Conservation (phyloP, 2,113 vertebrate species). For the Labeo catla region DNA sequence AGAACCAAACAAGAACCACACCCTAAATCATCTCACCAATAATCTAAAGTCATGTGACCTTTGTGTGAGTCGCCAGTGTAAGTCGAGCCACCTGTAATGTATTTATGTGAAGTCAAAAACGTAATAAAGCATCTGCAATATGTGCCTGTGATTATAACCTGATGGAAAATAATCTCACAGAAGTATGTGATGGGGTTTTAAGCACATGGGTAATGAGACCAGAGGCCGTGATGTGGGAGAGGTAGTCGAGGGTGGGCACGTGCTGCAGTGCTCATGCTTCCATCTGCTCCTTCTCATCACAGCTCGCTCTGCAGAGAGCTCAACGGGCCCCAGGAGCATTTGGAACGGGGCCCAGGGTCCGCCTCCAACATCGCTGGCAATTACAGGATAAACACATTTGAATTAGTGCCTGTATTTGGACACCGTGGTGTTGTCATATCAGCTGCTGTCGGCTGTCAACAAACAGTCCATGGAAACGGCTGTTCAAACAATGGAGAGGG, state of each 20-base stretch:
- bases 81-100: neutral
- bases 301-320: conserved; percentile 59
- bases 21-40: neutral
- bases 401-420: conserved; percentile 56
- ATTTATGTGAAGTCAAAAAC: neutral
- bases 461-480: conserved; percentile 57
- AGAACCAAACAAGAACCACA: neutral
- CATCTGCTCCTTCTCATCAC: conserved; percentile 73
- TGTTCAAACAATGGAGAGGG: conserved; percentile 48
- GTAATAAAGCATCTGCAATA: neutral
- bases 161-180: conserved; percentile 66
- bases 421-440: conserved; percentile 46
- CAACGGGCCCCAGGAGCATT: conserved; percentile 44
- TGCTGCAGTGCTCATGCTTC: conserved; percentile 76
- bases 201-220: conserved; percentile 73
- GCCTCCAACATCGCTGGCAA: conserved; percentile 55
- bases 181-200: conserved; percentile 61
- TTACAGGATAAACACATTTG: conserved; percentile 56
- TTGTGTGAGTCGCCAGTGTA: neutral
- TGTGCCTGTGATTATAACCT: conserved; percentile 63
- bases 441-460: conserved; percentile 58
- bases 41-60: neutral
- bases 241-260: conserved; percentile 61
- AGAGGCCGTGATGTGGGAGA: conserved; percentile 73
- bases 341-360: conserved; percentile 59